Conservation (phyloP, 2,888 invertebrate genomes). For the Odontomyia ornata region DNA sequence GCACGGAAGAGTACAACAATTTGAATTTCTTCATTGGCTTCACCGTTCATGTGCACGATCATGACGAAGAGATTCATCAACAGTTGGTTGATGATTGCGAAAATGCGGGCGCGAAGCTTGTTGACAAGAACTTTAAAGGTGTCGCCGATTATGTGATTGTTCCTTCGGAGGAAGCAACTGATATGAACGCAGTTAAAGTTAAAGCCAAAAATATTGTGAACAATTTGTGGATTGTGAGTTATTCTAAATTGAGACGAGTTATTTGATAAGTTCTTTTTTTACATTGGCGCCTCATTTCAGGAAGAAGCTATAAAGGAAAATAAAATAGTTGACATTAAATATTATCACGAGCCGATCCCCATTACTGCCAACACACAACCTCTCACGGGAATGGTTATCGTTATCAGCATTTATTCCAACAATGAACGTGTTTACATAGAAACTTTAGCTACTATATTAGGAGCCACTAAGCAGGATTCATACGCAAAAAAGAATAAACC, state of each 20-base stretch:
- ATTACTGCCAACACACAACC: conserved; percentile 65
- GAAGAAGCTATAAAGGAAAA: conserved; percentile 66
- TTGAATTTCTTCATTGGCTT: conserved; percentile 58
- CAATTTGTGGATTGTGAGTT: conserved; percentile 60
- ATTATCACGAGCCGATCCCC: conserved; percentile 77
- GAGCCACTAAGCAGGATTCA: conserved; percentile 75
- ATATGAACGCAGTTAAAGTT: conserved; percentile 55
- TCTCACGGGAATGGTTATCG: conserved; percentile 76
- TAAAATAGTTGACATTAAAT: conserved; percentile 69
- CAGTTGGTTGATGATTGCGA: conserved; percentile 66
- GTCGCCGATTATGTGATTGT: conserved; percentile 74
- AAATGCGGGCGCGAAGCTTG: conserved; percentile 67
- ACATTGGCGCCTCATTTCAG: conserved; percentile 48
- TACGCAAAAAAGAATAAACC: conserved; percentile 79
- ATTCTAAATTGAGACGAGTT: neutral
- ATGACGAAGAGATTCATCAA: conserved; percentile 63
- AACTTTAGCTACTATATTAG: conserved; percentile 74
- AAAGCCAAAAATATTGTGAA: conserved; percentile 59
- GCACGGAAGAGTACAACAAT: conserved; percentile 59
- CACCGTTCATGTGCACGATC: conserved; percentile 63
- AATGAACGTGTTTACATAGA: conserved; percentile 79
- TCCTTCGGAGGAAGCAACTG: conserved; percentile 63
- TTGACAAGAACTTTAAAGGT: conserved; percentile 65
- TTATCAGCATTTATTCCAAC: conserved; percentile 79
- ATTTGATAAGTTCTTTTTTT: no score